A percentile compares a stretch with the other conserved stretches of the same genome.
Conservation (phyloP, 2,888 invertebrate genomes). For the Holacanthella duospinosa region DNA sequence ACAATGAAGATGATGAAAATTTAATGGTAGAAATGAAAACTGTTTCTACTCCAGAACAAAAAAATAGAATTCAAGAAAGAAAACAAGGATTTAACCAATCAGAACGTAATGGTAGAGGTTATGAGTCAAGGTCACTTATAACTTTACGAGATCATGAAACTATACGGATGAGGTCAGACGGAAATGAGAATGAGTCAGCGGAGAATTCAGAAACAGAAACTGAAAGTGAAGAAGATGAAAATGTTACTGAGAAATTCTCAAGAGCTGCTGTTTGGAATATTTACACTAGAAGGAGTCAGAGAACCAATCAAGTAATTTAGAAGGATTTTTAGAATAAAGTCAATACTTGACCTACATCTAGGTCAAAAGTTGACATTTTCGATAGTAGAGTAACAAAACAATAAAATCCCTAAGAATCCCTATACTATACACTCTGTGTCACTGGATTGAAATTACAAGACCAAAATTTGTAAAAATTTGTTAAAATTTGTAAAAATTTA, state of each 20-base stretch:
- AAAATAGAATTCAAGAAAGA: not conserved
- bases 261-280: not conserved
- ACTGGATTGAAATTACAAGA: no score
- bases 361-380: no score
- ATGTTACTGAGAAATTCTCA: slow-evolving; percentile 13
- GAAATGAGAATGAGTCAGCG: slow-evolving; percentile 29
- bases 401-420: no score
- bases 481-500: no score
- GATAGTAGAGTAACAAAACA: no score
- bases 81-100: not conserved
- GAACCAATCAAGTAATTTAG: not conserved
- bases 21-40: no score
- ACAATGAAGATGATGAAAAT: slow-evolving; percentile 35
- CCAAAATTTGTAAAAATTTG: no score
- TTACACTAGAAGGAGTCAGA: not conserved
- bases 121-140: not conserved
- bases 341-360: no score
- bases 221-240: slow-evolving; percentile 40
- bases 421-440: no score
- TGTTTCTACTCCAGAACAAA: no score
- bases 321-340: not conserved
- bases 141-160: no score
- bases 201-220: no score
- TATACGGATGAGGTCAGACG: not conserved
- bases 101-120: not conserved